phyloP scores from a whole-genome alignment of 1,140 invertebrate species.

The Stenopsyche tienmushanensis region DNA sequence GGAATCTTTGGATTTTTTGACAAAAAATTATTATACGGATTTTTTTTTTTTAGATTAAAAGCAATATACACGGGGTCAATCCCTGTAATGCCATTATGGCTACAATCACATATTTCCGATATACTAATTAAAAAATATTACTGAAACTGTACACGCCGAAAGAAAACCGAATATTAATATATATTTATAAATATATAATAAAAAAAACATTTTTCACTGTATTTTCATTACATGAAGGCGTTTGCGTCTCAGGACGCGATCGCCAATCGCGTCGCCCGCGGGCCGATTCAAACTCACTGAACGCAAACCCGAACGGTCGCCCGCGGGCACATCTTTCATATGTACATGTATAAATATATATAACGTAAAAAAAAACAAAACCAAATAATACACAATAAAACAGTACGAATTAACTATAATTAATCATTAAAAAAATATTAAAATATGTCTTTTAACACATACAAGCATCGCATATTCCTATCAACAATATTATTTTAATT shows the following conservation, averaged over 20 bases:
- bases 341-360: no score
- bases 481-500: no score
- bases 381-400: no score
- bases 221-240: no score
- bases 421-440: no score
- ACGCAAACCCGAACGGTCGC: no score
- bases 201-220: constrained; percentile 1
- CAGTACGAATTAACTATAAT: no score
- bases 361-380: no score
- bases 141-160: constrained; percentile 3
- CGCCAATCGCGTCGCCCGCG: not conserved
- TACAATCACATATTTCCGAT: constrained; percentile 35
- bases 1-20: constrained; percentile 37
- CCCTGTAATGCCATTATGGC: constrained; percentile 25
- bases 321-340: no score
- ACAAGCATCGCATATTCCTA: no score
- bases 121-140: not conserved
- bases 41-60: not conserved
- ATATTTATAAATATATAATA: no score
- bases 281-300: not conserved
- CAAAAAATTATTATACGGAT: not conserved
- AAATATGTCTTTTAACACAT: no score
- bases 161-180: constrained; percentile 13
- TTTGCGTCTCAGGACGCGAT: not conserved
- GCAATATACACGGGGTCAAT: not conserved